Conservation (phyloP, 2,888 invertebrate species). For the Phyllotreta cruciferae region DNA sequence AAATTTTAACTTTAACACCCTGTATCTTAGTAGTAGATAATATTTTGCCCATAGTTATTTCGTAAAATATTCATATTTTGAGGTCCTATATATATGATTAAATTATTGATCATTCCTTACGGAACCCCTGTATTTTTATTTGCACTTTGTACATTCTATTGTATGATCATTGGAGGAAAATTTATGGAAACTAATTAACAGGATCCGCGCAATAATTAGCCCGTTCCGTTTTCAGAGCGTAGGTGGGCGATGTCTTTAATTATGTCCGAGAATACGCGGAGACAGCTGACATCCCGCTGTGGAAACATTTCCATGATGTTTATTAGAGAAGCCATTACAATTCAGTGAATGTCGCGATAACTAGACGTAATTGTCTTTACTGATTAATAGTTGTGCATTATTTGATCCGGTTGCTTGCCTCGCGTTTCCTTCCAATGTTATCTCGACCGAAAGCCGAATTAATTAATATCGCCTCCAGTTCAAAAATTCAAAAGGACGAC, state of each 20-base stretch:
- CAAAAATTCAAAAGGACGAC: neutral
- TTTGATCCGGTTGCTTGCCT: constrained; percentile 35
- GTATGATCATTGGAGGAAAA: too few species aligned
- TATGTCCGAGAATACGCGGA: constrained; percentile 19
- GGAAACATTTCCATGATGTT: constrained; percentile 18
- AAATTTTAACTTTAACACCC: too few species aligned
- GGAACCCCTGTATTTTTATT: too few species aligned
- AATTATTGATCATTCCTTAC: too few species aligned
- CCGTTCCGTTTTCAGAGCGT: neutral
- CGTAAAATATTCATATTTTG: too few species aligned
- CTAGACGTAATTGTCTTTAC: constrained; percentile 49
- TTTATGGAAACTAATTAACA: too few species aligned
- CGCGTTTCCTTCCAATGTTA: constrained; percentile 5
- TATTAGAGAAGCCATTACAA: constrained; percentile 33
- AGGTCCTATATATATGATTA: too few species aligned
- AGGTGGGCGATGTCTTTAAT: constrained; percentile 18
- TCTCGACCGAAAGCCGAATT: constrained; percentile 3
- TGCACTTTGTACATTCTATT: too few species aligned
- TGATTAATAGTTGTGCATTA: constrained; percentile 51
- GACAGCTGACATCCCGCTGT: constrained; percentile 18
- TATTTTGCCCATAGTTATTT: too few species aligned
- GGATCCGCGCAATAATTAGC: neutral
- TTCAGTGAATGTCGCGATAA: constrained; percentile 45
- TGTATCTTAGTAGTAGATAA: too few species aligned
- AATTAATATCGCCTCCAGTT: neutral